A percentile compares a stretch with the other conserved stretches of the same genome.
Evolutionary conservation across 2,888 invertebrate species (phyloP).

Genomic region (Thumatha senex): DNA sequence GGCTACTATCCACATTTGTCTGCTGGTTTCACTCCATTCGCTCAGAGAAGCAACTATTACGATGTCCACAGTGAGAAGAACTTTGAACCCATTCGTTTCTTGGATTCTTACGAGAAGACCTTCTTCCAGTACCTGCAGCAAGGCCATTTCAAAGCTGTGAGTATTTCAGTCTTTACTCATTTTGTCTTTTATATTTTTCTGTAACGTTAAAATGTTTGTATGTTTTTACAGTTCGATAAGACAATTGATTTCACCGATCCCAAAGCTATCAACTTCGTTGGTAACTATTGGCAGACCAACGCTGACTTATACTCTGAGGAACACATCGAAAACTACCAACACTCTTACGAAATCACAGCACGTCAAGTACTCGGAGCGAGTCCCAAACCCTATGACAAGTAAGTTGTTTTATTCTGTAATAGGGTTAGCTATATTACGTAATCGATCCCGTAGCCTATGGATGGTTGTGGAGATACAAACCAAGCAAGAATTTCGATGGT

Average conservation of each 20-base stretch:
- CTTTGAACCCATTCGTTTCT: conserved; percentile 75
- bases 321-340: conserved; percentile 59
- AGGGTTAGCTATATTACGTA: too few relatives aligned
- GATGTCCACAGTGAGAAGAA: conserved; percentile 77
- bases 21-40: conserved; percentile 69
- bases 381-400: conserved; percentile 53
- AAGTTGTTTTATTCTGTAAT: too few relatives aligned
- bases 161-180: conserved; percentile 2
- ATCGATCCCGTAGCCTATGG: too few relatives aligned
- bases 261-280: conserved; percentile 80
- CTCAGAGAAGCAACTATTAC: conserved; percentile 84
- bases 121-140: conserved; percentile 78
- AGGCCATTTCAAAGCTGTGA: conserved; percentile 84
- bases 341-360: conserved; percentile 84
- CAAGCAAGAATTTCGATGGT: too few relatives aligned
- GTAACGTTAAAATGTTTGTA: neutral
- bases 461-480: too few relatives aligned
- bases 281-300: conserved; percentile 83
- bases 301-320: conserved; percentile 68
- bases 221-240: conserved; percentile 57
- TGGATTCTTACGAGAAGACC: conserved; percentile 83
- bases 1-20: conserved; percentile 56
- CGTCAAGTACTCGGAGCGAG: conserved; percentile 67
- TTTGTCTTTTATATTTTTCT: neutral
- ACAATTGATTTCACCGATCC: conserved; percentile 59